Evolutionary conservation across 2,113 vertebrate genomes (phyloP), one percentile per base, ranked within the genome.

Genomic region (Corythaeola cristata): DNA sequence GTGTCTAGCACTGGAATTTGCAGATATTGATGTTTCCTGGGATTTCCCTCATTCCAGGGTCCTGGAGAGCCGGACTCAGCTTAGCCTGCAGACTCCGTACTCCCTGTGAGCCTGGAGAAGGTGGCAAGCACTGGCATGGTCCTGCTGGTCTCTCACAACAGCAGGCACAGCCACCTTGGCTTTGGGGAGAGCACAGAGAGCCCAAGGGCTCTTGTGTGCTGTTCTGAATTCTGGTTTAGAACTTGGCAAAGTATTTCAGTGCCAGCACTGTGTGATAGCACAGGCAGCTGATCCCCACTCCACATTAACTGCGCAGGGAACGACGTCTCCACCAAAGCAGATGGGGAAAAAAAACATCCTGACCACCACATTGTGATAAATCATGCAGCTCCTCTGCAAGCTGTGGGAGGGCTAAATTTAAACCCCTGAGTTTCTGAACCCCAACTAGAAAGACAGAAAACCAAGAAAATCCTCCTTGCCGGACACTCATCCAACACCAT

Each of bases 101-200:
- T 60, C n/a, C 14, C 33, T 58, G 67, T 0, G 1, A 82, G 59
- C 39, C 39, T 72, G 53, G 27, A 27, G 77, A 68, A 45, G 6
- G 26, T 37, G 45, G 26, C 49, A 30, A 50, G 56, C 12, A 9
- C 15, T 3, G 1, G 8, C 60, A 32, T 0, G 0, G 37, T 72
- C 44, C 28, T 47, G 11, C 45, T 66, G 45, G 21, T 60, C 53
- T 56, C 39, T 62, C 8, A 28, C 6, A 2, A 24, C 33, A 53
- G 55, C 35, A n/a, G 39, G 49, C 32, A 69, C 3, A 15, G 44
- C 35, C 0, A 0, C 33, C 0, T 0, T 27, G 80, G 63, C 76
- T 68, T 66, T 0, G 0, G 37, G 55, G 60, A 87, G 50, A 49
- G 55, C 55, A 27, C 14, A 74, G 68, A 35, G 26, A 67, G 64